phyloP scores from a whole-genome alignment of 1,140 invertebrate species.

The Drosophila pectinifera region DNA sequence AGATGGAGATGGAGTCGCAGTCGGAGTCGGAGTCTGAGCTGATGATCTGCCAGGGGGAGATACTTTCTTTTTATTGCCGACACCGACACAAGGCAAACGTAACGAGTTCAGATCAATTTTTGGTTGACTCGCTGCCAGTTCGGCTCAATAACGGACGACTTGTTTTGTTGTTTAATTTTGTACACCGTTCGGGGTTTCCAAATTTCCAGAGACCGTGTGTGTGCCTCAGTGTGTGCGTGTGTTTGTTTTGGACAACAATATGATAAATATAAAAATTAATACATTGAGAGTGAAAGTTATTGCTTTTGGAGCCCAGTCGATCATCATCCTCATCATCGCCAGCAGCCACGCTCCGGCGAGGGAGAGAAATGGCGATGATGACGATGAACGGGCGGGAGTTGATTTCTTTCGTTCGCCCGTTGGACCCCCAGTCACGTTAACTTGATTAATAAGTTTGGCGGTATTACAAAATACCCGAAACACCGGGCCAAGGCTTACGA shows the following conservation, averaged over 20 bases:
- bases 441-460: constrained; percentile 70
- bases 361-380: constrained; percentile 46
- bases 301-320: constrained; percentile 70
- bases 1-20: constrained; percentile 21
- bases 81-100: constrained; percentile 70
- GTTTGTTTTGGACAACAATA: constrained; percentile 75
- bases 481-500: constrained; percentile 58
- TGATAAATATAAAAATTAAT: constrained; percentile 84
- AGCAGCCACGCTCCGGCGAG: constrained; percentile 4
- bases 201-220: constrained; percentile 55
- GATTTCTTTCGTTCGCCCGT: constrained; percentile 66
- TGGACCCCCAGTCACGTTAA: constrained; percentile 67
- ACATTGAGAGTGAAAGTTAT: constrained; percentile 85
- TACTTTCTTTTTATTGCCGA: constrained; percentile 83
- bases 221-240: constrained; percentile 33
- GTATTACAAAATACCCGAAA: constrained; percentile 76
- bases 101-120: constrained; percentile 83
- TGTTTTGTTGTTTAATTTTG: constrained; percentile 62
- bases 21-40: constrained; percentile 35
- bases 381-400: constrained; percentile 37
- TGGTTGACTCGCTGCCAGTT: constrained; percentile 69
- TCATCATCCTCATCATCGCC: constrained; percentile 57
- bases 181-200: constrained; percentile 44
- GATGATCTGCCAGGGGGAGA: constrained; percentile 68
- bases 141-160: constrained; percentile 71